Conservation (phyloP, 2,113 vertebrate species). For the Phalacrocorax aristotelis region DNA sequence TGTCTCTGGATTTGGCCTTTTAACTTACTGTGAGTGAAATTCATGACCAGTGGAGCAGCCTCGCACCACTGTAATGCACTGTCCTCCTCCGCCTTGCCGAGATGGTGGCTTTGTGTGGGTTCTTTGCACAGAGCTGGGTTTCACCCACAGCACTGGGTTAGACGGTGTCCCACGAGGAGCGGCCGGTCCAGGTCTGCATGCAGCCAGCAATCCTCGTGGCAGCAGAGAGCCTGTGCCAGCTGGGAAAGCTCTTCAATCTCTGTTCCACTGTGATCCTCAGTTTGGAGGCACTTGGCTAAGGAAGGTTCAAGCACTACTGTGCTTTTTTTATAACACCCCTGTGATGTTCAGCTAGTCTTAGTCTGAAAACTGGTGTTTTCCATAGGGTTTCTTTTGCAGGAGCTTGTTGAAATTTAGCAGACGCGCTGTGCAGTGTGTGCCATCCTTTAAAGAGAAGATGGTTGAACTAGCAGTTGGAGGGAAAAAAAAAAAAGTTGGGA, state of each 20-base stretch:
- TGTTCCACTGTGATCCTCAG: rapidly evolving
- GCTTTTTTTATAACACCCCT: neutral
- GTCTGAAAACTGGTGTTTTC: neutral
- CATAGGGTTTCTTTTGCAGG: neutral
- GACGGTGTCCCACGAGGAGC: neutral
- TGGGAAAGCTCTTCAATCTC: neutral
- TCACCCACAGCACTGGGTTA: neutral
- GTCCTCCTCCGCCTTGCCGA: neutral
- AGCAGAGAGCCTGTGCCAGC: neutral
- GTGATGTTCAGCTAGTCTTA: neutral
- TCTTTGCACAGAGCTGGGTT: neutral
- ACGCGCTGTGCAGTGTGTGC: neutral
- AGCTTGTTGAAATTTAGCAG: neutral
- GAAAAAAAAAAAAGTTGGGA: neutral
- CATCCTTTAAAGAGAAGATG: neutral
- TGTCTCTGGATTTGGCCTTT: neutral
- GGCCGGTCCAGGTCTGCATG: neutral
- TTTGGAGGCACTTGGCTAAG: neutral
- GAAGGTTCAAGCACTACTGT: neutral
- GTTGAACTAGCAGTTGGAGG: neutral
- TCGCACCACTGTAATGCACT: rapidly evolving
- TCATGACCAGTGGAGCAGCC: neutral
- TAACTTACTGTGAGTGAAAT: neutral
- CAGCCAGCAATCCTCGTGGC: neutral
- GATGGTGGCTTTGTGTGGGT: neutral